Base-by-base conservation (phyloP, 2,113 vertebrate genomes). In the Odontophorus gujanensis region DNA sequence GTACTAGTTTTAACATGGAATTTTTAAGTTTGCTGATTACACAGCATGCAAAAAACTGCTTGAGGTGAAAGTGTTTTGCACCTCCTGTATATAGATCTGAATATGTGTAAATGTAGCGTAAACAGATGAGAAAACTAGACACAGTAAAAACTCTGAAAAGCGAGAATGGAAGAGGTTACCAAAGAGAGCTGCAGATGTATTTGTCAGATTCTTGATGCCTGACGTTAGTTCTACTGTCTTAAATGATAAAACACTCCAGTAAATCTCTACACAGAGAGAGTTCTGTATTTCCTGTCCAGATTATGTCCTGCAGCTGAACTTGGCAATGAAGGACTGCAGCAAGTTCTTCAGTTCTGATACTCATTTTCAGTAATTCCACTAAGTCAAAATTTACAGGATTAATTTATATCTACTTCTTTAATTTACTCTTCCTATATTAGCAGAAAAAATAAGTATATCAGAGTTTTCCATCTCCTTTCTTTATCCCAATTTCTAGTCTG, bases 61-160 rank as follows among this genome's bases (percentile, higher is more conserved):
- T 26, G 5, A 67, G 11, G 18, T 57, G 9, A 8, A 8, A 7
- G 13, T 24, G 32, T 19, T 59, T 72, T 81, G 9, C 11, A 2
- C 28, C 14, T 69, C 32, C 68, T 7, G 13, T 63, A 24, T 5
- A 42, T 40, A 42, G 18, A 42, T 45, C 13, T 3, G 8, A 67
- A 59, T 47, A 18, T 14, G 42, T 40, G 9, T 0, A 0, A 71
- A 59, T 8, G 21, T 36, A 25, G 4, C 20, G 65, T 47, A 17
- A 63, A 69, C 10, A 71, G 7, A 62, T n/a, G 65, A 77, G 75
- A 47, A 80, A 69, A 69, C 0, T 0, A 28, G 67, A 67, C 47
- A 13, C 17, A 67, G 38, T 50, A 63, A 72, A 78, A 71, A 13
- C 34, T 38, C 11, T 45, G 28, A 47, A 51, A 82, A 71, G 4